Evolutionary conservation across 2,888 invertebrate species (phyloP), one percentile per base, ranked within the genome.

Genomic region (Epistrophella euchroma): DNA sequence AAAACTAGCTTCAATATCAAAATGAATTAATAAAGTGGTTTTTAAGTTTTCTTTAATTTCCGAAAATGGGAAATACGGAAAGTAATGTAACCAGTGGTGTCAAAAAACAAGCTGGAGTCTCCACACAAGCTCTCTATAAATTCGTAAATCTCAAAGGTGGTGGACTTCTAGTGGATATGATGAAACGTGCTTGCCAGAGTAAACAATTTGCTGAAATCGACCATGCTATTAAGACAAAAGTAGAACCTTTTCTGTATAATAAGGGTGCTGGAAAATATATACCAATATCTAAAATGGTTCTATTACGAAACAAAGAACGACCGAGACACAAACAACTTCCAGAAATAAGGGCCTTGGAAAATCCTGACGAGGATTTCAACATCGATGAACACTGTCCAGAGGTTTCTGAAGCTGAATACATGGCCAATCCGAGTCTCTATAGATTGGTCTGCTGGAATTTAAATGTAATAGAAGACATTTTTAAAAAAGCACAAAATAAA

Each of bases 31-130:
- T n/a, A 45, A 32, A 43, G n/a, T n/a, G n/a, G 4, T 32, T 50
- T 15, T 50, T 2, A 19, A 17, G 9, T 11, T 0, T 11, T 10
- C 5, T 7, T 32, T 40, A 28, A 7, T 1, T 68, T 22, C 25
- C 4, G 1, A 68, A 25, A 37, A 95, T 95, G 96, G 97, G 97
- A 91, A 97, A 97, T 93, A 96, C 96, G 3, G 96, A 97, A 90
- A 96, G 96, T 90, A 97, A 97, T 92, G 98, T 98, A 1, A 97
- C 97, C 0, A 97, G 97, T 92, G 98, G 98, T 55, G 98, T 99
- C 19, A 99, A 98, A 92, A 98, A 98, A 89, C 98, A 99, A 92
- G 98, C 98, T 3, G 97, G 97, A 25, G 96, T 96, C 15, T 96
- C 97, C 2, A 94, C 96, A 32, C 96, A 97, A 91, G 95, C 96